Evolutionary conservation across 2,797 vertebrate species (phyloP).

Genomic region (Syndactyla subalaris): DNA sequence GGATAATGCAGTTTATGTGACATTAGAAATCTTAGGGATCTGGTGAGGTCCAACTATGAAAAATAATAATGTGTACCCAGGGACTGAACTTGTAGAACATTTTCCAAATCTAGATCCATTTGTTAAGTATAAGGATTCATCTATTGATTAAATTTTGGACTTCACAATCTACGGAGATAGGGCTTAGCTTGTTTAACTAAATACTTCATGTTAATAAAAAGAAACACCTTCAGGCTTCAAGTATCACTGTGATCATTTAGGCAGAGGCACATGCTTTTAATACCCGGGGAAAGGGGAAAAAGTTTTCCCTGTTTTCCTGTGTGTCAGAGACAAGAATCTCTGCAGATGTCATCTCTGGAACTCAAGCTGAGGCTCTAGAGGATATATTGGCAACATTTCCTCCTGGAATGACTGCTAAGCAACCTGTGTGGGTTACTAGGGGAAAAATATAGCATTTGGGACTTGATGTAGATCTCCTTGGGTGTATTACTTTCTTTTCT

Average conservation of each 20-base stretch:
- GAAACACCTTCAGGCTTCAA: background rate
- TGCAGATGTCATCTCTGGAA: background rate
- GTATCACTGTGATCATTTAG: background rate
- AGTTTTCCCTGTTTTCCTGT: background rate
- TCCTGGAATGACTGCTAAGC: background rate
- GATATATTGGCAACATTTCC: background rate
- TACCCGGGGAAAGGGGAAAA: background rate
- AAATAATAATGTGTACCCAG: constrained; percentile 40
- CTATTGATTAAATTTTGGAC: constrained; percentile 19
- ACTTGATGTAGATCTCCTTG: background rate
- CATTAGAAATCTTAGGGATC: constrained; percentile 36
- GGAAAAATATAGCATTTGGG: background rate
- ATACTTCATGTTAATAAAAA: background rate
- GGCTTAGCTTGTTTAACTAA: constrained; percentile 23
- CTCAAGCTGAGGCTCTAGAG: background rate
- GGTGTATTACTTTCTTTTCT: background rate
- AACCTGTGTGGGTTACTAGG: background rate
- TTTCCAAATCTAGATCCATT: constrained; percentile 37
- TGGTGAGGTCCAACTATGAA: constrained; percentile 49
- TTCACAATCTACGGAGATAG: background rate
- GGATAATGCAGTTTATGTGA: constrained; percentile 1
- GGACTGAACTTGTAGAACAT: constrained; percentile 18
- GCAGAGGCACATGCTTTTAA: background rate
- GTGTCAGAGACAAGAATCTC: background rate
- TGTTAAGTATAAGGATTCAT: constrained; percentile 31